A percentile compares a stretch with the other conserved stretches of the same genome.
Conservation (phyloP, 2,113 vertebrate species). For the Danionella cerebrum region DNA sequence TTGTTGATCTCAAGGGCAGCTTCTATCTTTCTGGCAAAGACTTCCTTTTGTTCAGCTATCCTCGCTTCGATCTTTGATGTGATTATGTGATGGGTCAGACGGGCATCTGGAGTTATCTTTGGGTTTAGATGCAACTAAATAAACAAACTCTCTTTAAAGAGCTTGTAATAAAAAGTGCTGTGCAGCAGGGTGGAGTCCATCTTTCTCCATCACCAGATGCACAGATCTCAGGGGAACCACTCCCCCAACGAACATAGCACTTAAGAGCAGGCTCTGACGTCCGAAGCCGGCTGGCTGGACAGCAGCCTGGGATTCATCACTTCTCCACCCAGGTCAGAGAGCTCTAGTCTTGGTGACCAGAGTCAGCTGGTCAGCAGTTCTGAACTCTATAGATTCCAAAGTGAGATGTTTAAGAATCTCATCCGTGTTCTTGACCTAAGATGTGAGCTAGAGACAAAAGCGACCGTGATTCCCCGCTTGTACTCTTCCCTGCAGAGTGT, state of each 20-base stretch:
- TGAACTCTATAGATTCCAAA: conserved; percentile 47
- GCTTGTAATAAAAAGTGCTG: conserved; percentile 18
- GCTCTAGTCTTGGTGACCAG: conserved; percentile 51
- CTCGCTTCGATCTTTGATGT: neutral
- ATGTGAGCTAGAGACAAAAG: too few species aligned
- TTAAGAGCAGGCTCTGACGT: conserved; percentile 14
- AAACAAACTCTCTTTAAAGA: conserved; percentile 7
- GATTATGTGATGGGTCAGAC: neutral
- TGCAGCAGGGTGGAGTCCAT: conserved; percentile 24
- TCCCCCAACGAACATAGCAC: conserved; percentile 12
- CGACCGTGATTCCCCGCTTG: too few species aligned
- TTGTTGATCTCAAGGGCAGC: neutral
- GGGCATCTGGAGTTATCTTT: neutral
- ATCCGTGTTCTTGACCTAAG: too few species aligned
- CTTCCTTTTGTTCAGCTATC: neutral
- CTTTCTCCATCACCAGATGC: conserved; percentile 29
- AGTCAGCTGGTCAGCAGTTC: conserved; percentile 9
- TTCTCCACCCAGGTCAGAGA: conserved; percentile 58
- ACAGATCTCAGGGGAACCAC: conserved; percentile 23
- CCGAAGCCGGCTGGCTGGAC: conserved; percentile 24
- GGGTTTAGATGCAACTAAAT: neutral
- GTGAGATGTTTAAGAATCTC: too few species aligned
- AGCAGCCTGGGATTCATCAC: conserved; percentile 31
- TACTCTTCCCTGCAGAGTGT: too few species aligned
- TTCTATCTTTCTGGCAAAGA: neutral